Base-by-base conservation (phyloP, 1,140 invertebrate genomes). In the Lethrus apterus region DNA sequence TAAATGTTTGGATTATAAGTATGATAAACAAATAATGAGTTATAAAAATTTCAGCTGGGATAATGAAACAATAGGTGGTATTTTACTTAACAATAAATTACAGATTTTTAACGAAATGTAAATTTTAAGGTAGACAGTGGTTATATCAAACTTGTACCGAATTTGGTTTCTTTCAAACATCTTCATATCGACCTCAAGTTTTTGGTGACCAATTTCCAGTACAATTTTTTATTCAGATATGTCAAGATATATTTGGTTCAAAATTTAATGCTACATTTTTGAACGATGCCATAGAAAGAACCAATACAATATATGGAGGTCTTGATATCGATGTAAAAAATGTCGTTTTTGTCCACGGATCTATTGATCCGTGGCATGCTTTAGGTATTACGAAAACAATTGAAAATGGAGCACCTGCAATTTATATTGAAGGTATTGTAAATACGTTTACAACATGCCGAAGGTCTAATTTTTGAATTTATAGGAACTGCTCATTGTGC, bases 131-230 rank as follows among this genome's bases (percentile, higher is more conserved):
- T 48, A 77, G 89, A 0, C 87, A 91, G 60, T 96, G 92, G 92
- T 84, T 77, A n/a, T 96, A 93, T 63, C 92, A 96, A 67, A 94
- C 91, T 0, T 97, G 93, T 64, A 89, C 85, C 11, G 92, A 97
- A 66, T 97, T 95, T 68, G 93, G 91, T 15, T 96, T 91, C 61
- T 96, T 84, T 68, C 91, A 96, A 72, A 89, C 89, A 0, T 92
- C 91, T 0, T 80, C 82, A 9, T 76, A 75, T 2, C 70, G 74
- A 18, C 68, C 77, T 1, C 78, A 83, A 55, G 76, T 87, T 9
- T 95, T 95, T 63, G 84, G 89, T 1, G 69, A 83, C 57, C 68
- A 75, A 9, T 90, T 94, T 50, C 77, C 84, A 0, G 59, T 88
- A 0, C 76, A 86, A 15, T 94, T 89, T 64, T 93, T 83, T 53